Conservation (phyloP, 1,140 invertebrate species). For the Drosophila virilis region DNA sequence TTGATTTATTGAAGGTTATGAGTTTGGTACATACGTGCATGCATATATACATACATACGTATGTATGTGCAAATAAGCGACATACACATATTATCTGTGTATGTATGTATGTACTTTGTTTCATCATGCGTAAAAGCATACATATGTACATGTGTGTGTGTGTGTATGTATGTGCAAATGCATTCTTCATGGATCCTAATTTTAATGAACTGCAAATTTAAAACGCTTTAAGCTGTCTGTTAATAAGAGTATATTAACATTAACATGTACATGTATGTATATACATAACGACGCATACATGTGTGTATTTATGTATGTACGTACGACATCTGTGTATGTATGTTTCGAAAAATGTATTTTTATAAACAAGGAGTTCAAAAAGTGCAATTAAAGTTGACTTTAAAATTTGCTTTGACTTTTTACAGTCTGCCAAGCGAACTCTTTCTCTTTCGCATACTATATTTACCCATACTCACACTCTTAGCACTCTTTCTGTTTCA, state of each 20-base stretch:
- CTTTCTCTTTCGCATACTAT: background rate
- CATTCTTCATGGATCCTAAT: background rate
- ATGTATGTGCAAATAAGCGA: background rate
- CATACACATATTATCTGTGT: too few species aligned
- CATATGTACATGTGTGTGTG: background rate
- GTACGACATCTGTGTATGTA: background rate
- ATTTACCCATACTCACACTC: background rate
- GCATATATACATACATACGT: background rate
- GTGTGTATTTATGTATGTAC: background rate
- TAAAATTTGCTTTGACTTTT: slow-evolving; percentile 1
- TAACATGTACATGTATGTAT: background rate
- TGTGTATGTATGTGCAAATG: background rate
- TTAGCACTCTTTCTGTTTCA: background rate
- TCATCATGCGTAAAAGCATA: background rate
- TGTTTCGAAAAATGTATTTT: background rate
- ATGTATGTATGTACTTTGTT: too few species aligned
- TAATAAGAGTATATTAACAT: background rate
- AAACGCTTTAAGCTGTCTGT: too few species aligned
- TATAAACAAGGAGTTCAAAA: background rate
- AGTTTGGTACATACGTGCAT: background rate
- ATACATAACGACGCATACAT: background rate
- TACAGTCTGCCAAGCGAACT: background rate
- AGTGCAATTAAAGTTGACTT: background rate
- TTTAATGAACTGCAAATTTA: too few species aligned
- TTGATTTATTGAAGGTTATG: too few species aligned